Evolutionary conservation across 2,113 vertebrate genomes (phyloP), one percentile per base, ranked within the genome.

Genomic region (Lanius ludovicianus): DNA sequence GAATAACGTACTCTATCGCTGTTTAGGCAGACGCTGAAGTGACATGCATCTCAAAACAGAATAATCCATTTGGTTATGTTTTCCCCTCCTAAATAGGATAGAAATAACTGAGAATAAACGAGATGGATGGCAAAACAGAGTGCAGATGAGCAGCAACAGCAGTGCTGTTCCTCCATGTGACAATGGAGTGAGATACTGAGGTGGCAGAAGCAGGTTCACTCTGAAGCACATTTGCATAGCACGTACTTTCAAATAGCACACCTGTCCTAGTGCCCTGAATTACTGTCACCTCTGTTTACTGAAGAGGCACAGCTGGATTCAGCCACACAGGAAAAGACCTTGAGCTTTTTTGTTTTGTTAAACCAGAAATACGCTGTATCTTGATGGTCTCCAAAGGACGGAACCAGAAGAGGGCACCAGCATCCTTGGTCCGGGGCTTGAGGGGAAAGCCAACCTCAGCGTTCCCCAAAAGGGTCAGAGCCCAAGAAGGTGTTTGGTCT

Each of bases 391-490:
- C 41, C 15, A 8, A 50, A 89, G 57, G 53, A 42, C 42, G 28
- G 10, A 70, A 62, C 93, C 95, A 88, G 93, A 64, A 95, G 95
- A 96, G 89, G 95, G 95, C 96, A 93, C 79, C 83, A 80, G 35
- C 20, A 63, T 57, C 68, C 94, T 88, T 92, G 78, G 11, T 90
- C 82, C 9, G 10, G 46, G 46, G 59, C 64, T 80, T 23, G 37
- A 86, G 18, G 21, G 3, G 42, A 11, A 15, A 21, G 37, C 25
- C 44, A 52, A 27, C n/a, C 23, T 17, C 8, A 23, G 67, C 2
- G 0, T 22, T 83, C 42, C 28, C 42, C 17, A 9, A 42, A 49
- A 69, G 25, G 23, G 9, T 57, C 50, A 46, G 46, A 80, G 42
- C 16, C 82, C 53, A 23, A 6, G 39, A 25, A 24, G 53, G 13